A percentile compares a stretch with the other conserved stretches of the same genome.
phyloP scores from a whole-genome alignment of 1,140 invertebrate genomes.

The Drosophila prosaltans region DNA sequence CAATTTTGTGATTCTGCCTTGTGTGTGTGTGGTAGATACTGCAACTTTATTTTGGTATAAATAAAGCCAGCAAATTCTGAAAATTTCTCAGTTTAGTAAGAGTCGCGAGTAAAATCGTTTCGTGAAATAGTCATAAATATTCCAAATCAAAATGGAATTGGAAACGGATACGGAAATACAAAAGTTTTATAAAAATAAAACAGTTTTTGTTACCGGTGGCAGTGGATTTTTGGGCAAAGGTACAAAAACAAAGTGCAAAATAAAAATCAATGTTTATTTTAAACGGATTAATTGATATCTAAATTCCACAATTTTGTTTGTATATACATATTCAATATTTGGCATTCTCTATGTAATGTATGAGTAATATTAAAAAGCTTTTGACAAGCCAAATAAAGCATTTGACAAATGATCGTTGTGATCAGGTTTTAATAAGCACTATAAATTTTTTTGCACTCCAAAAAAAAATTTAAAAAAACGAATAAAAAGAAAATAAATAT shows the following conservation, averaged over 20 bases:
- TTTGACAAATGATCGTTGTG: neutral
- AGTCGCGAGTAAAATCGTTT: slow-evolving; percentile 19
- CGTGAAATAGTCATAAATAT: neutral
- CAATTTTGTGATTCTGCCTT: slow-evolving; percentile 32
- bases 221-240: slow-evolving; percentile 92
- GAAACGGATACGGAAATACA: slow-evolving; percentile 82
- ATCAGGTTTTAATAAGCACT: neutral
- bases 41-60: slow-evolving; percentile 46
- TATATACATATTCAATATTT: slow-evolving; percentile 2
- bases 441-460: neutral
- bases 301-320: neutral
- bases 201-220: slow-evolving; percentile 87
- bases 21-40: slow-evolving; percentile 18
- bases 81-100: slow-evolving; percentile 42
- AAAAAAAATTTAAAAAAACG: too few relatives aligned
- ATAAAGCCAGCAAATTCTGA: slow-evolving; percentile 37
- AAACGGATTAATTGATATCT: neutral
- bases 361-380: slow-evolving; percentile 6
- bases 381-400: slow-evolving; percentile 7
- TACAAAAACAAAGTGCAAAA: slow-evolving; percentile 37
- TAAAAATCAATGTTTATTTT: neutral
- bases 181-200: slow-evolving; percentile 86
- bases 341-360: neutral
- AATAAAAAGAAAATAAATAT: slow-evolving; percentile 5
- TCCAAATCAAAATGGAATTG: neutral